phyloP scores from a whole-genome alignment of 2,888 invertebrate genomes.

The Trissonchulus latispiculum region DNA sequence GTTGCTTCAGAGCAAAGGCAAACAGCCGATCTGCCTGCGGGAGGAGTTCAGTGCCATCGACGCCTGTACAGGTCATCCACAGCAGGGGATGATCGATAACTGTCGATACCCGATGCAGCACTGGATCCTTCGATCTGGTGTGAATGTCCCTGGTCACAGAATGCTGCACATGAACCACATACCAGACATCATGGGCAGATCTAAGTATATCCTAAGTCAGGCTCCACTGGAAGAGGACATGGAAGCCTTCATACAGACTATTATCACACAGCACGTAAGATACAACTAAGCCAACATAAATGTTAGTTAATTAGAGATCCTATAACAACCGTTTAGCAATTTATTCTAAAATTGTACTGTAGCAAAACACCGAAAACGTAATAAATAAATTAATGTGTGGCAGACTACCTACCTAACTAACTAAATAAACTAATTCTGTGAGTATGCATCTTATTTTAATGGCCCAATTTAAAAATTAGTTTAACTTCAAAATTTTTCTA shows the following conservation, averaged over 20 bases:
- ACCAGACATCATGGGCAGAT: neutral
- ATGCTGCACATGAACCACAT: neutral
- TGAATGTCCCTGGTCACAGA: neutral
- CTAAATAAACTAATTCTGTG: too few relatives aligned
- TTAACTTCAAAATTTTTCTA: too few relatives aligned
- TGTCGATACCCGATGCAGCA: neutral
- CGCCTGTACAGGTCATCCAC: neutral
- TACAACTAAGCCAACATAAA: too few relatives aligned
- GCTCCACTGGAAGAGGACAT: neutral
- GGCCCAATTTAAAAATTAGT: neutral
- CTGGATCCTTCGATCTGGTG: neutral
- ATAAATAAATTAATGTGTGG: too few relatives aligned
- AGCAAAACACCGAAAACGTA: too few relatives aligned
- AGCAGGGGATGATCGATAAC: neutral
- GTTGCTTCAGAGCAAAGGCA: too few relatives aligned
- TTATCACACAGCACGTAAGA: neutral
- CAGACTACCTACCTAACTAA: too few relatives aligned
- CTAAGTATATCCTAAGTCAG: neutral
- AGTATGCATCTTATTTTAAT: too few relatives aligned
- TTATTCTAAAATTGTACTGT: too few relatives aligned
- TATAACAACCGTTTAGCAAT: too few relatives aligned
- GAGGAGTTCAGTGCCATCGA: neutral
- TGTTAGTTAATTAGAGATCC: too few relatives aligned
- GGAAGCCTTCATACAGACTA: neutral
- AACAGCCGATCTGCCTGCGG: too few relatives aligned